phyloP scores from a whole-genome alignment of 2,888 invertebrate genomes.

The Frankliniella intonsa region DNA sequence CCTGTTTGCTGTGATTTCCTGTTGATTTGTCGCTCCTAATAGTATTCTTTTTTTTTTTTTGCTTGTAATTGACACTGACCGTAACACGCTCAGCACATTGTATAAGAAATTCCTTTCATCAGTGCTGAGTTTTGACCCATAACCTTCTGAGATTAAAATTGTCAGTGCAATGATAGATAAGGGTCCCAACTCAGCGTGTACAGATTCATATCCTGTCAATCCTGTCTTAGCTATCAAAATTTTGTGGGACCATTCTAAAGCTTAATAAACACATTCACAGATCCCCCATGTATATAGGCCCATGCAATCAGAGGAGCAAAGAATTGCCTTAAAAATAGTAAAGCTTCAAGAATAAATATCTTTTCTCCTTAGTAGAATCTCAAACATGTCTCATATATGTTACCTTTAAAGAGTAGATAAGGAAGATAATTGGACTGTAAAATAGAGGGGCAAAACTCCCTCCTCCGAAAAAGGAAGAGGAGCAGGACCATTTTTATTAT shows the following conservation, averaged over 20 bases:
- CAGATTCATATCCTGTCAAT: background rate
- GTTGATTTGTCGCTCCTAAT: conserved; percentile 25
- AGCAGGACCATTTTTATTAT: conserved; percentile 1
- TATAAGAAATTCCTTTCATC: background rate
- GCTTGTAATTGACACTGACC: conserved; percentile 24
- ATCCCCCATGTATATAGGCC: background rate
- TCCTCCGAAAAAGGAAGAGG: background rate
- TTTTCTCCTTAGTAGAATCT: background rate
- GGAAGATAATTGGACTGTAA: background rate
- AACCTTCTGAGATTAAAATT: background rate
- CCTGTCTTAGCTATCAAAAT: background rate
- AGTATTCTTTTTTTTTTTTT: conserved; percentile 19
- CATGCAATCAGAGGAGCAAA: conserved; percentile 8
- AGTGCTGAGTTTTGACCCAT: background rate
- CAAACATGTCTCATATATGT: background rate
- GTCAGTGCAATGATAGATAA: background rate
- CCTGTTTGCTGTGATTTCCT: conserved; percentile 27
- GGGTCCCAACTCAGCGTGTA: background rate
- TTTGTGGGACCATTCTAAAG: background rate
- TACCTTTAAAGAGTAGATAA: background rate
- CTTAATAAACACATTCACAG: background rate
- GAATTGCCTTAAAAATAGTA: too few relatives aligned
- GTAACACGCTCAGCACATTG: conserved; percentile 24
- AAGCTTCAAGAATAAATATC: background rate
- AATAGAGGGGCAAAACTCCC: background rate